A percentile compares a stretch with the other conserved stretches of the same genome.
These are phyloP conservation scores for Zosterops lateralis DNA, from an alignment of 2,113 vertebrate species.

Conservation along the genomic window DNA sequence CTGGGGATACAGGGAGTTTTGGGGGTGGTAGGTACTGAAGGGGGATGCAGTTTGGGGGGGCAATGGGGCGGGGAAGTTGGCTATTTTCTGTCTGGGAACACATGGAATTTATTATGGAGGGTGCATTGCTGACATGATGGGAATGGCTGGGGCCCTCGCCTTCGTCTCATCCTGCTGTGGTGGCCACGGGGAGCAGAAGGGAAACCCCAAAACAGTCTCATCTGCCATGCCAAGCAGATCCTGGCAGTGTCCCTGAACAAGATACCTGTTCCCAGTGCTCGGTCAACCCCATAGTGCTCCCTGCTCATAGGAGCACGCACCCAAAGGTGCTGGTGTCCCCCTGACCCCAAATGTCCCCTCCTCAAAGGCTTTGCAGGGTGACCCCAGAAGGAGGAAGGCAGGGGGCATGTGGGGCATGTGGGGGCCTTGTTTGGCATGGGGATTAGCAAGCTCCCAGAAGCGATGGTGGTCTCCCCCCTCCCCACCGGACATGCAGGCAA, in stretches of 20 bases:
- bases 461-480: conserved; percentile 54
- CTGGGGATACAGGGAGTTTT: background rate
- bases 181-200: accelerated
- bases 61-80: background rate
- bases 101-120: conserved; percentile 41
- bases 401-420: background rate
- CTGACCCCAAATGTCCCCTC: background rate
- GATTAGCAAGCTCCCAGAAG: conserved; percentile 62
- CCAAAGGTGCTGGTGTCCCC: background rate
- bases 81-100: conserved; percentile 25
- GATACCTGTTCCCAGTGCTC: accelerated
- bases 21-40: background rate
- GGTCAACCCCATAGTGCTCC: accelerated
- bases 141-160: background rate
- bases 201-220: background rate
- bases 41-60: conserved; percentile 2
- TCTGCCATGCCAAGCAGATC: background rate
- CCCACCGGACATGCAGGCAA: conserved; percentile 73
- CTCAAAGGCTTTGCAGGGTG: background rate
- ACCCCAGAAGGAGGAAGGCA: background rate
- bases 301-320: background rate
- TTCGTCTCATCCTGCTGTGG: background rate
- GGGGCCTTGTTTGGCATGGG: conserved; percentile 43
- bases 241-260: background rate
- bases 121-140: background rate